Percentiles rank a stretch among this genome's conserved stretches.
phyloP scores from a whole-genome alignment of 1,140 invertebrate species.

The Chrysomallon squamiferum region DNA sequence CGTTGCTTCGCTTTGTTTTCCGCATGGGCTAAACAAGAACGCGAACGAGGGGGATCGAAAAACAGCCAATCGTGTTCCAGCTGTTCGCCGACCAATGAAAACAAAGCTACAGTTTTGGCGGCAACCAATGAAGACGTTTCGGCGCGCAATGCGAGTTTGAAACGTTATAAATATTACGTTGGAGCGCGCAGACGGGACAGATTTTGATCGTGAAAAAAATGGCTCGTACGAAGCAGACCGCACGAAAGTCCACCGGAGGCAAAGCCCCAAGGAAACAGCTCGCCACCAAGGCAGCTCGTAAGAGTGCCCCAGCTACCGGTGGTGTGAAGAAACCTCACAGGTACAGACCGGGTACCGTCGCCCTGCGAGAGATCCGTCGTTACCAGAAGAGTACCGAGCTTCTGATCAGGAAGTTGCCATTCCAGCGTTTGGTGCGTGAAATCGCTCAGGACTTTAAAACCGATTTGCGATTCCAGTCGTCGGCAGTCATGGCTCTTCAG shows the following conservation, averaged over 20 bases:
- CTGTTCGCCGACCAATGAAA: not conserved
- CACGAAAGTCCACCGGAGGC: constrained; percentile 7
- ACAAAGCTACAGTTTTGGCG: too few relatives aligned
- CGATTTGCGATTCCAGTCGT: constrained; percentile 67
- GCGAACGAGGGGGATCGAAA: too few relatives aligned
- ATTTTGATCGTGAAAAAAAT: constrained; percentile 9
- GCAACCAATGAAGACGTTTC: too few relatives aligned
- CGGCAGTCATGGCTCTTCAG: constrained; percentile 67
- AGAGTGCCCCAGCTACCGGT: constrained; percentile 71
- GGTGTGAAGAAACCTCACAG: constrained; percentile 69
- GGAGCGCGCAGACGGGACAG: too few relatives aligned
- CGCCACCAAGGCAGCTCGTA: constrained; percentile 69
- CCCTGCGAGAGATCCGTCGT: constrained; percentile 82
- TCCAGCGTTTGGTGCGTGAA: constrained; percentile 84
- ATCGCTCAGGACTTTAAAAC: constrained; percentile 80
- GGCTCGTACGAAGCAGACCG: constrained; percentile 70
- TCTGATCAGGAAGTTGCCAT: constrained; percentile 81
- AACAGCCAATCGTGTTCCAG: not conserved
- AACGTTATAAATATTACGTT: too few relatives aligned
- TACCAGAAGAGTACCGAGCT: constrained; percentile 84
- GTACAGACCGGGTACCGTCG: constrained; percentile 74
- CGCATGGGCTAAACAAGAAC: too few relatives aligned
- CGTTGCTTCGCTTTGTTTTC: too few relatives aligned
- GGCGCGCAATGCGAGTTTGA: too few relatives aligned
- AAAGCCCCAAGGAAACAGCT: not conserved